phyloP scores from a whole-genome alignment of 2,797 vertebrate genomes.

The Mionectes olivaceus region DNA sequence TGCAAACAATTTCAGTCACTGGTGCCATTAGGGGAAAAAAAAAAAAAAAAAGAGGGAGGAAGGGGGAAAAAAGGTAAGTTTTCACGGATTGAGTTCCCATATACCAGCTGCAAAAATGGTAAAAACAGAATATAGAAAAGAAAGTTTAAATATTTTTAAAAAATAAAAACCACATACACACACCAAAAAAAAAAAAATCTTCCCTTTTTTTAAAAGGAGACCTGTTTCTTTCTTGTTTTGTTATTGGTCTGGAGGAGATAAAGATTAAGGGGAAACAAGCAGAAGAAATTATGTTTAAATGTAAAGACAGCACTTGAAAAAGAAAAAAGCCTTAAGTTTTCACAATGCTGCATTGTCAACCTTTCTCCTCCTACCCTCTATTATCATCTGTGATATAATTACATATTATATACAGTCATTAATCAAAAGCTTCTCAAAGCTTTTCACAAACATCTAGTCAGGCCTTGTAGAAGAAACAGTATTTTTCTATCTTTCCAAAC shows the following conservation, averaged over 20 bases:
- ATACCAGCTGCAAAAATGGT: background rate
- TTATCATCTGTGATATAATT: conserved; percentile 26
- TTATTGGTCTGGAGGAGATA: background rate
- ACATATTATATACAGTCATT: background rate
- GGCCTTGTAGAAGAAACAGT: background rate
- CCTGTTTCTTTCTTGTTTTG: background rate
- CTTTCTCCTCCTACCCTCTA: background rate
- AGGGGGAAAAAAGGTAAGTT: fast-evolving
- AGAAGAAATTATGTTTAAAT: background rate
- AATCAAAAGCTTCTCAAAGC: conserved; percentile 36
- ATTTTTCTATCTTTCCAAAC: background rate
- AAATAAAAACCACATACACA: background rate
- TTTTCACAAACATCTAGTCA: conserved; percentile 23
- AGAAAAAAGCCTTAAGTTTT: conserved; percentile 10
- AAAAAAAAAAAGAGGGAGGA: background rate
- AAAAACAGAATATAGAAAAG: background rate
- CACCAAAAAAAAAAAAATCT: background rate
- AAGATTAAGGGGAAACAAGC: background rate
- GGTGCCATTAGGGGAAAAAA: background rate
- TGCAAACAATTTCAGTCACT: background rate
- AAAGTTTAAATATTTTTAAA: background rate
- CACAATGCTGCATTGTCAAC: background rate
- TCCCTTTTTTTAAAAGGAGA: background rate
- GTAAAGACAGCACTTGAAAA: background rate
- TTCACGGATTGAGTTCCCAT: background rate